phyloP scores from a whole-genome alignment of 2,113 vertebrate genomes.

The Brienomyrus longianalis region DNA sequence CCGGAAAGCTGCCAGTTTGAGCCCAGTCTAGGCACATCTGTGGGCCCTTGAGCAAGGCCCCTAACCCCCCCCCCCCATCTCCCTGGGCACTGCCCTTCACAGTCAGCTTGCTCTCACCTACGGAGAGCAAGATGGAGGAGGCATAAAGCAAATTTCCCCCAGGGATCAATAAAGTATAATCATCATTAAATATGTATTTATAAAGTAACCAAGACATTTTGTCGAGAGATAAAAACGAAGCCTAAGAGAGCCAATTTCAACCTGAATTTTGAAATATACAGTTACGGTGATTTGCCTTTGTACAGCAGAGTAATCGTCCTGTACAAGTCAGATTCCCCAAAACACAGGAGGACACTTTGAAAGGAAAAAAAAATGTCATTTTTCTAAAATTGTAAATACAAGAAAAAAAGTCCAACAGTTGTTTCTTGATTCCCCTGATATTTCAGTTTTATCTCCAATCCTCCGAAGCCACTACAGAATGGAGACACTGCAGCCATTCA shows the following conservation, averaged over 20 bases:
- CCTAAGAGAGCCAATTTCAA: not conserved
- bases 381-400: not conserved
- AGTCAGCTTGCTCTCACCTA: too few relatives aligned
- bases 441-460: not conserved
- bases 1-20: not conserved
- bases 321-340: not conserved
- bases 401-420: not conserved
- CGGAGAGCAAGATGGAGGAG: not conserved
- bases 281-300: not conserved
- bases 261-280: not conserved
- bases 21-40: not conserved
- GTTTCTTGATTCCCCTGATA: not conserved
- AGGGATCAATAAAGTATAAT: not conserved
- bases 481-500: not conserved
- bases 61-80: not conserved
- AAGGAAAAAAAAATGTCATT: not conserved
- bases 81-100: not conserved
- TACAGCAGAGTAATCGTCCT: not conserved
- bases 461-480: not conserved
- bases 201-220: not conserved
- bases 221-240: not conserved
- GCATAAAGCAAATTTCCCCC: not conserved
- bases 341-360: not conserved
- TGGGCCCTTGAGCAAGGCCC: not conserved
- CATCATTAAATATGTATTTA: not conserved